Percentiles rank a stretch among this genome's conserved stretches.
Evolutionary conservation across 2,113 vertebrate genomes (phyloP).

Genomic region (Erpornis zantholeuca): DNA sequence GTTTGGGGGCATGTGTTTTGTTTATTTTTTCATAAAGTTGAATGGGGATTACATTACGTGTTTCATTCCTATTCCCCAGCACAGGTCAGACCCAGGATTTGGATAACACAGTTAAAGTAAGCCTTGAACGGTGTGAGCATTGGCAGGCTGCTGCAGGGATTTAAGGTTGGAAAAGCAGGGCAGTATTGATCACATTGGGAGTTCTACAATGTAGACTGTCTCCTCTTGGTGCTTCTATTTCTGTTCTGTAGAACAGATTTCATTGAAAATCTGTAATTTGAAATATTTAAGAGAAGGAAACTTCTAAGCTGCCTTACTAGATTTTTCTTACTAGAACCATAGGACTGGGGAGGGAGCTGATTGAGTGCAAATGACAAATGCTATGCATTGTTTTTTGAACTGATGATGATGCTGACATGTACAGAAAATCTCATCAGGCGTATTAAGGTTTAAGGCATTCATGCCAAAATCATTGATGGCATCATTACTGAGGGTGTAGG

Average conservation of each 20-base stretch:
- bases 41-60: accelerated
- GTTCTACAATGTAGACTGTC: not conserved
- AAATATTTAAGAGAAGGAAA: not conserved
- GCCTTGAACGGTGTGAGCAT: not conserved
- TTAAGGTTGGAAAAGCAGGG: not conserved
- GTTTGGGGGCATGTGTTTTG: not conserved
- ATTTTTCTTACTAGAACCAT: not conserved
- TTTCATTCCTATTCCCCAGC: not conserved
- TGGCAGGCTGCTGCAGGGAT: not conserved
- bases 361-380: not conserved
- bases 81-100: not conserved
- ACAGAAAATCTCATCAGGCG: constrained; percentile 36
- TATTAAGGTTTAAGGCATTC: constrained; percentile 22
- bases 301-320: not conserved
- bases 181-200: not conserved
- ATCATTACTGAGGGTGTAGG: constrained; percentile 56
- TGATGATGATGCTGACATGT: constrained; percentile 18
- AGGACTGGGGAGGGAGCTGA: not conserved
- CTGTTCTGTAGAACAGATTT: not conserved
- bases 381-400: constrained; percentile 5
- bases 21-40: not conserved
- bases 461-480: constrained; percentile 47
- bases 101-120: not conserved
- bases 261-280: not conserved
- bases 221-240: not conserved